phyloP scores from a whole-genome alignment of 1,140 invertebrate genomes.

The Drosophila tani region DNA sequence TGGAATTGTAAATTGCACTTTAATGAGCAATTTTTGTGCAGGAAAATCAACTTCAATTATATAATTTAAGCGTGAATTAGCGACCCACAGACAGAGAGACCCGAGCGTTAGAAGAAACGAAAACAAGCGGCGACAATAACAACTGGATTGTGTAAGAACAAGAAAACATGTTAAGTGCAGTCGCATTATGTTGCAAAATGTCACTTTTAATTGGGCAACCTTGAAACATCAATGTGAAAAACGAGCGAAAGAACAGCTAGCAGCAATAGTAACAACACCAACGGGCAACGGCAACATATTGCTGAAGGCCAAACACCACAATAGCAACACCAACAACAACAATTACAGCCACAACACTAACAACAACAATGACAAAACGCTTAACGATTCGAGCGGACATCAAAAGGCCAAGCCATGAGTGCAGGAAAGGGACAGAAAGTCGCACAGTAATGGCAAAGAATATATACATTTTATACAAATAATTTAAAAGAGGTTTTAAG shows the following conservation, averaged over 20 bases:
- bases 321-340: constrained; percentile 35
- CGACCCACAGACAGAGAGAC: constrained; percentile 13
- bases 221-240: constrained; percentile 83
- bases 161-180: constrained; percentile 82
- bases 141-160: constrained; percentile 63
- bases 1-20: constrained; percentile 70
- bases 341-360: constrained; percentile 41
- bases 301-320: constrained; percentile 61
- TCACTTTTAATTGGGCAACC: constrained; percentile 83
- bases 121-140: constrained; percentile 28
- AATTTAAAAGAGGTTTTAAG: no score
- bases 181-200: constrained; percentile 82
- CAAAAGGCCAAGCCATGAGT: constrained; percentile 55
- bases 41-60: constrained; percentile 78
- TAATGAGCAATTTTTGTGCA: constrained; percentile 72
- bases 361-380: constrained; percentile 50
- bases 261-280: constrained; percentile 52
- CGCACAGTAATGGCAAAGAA: constrained; percentile 34
- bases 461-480: constrained; percentile 1
- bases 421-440: constrained; percentile 55
- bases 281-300: constrained; percentile 58
- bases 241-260: constrained; percentile 79
- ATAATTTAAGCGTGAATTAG: constrained; percentile 80
- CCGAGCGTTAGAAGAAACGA: constrained; percentile 19
- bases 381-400: constrained; percentile 67